These are phyloP conservation scores for Lymantria dispar DNA, from an alignment of 2,888 invertebrate genomes.

Conservation along the genomic window DNA sequence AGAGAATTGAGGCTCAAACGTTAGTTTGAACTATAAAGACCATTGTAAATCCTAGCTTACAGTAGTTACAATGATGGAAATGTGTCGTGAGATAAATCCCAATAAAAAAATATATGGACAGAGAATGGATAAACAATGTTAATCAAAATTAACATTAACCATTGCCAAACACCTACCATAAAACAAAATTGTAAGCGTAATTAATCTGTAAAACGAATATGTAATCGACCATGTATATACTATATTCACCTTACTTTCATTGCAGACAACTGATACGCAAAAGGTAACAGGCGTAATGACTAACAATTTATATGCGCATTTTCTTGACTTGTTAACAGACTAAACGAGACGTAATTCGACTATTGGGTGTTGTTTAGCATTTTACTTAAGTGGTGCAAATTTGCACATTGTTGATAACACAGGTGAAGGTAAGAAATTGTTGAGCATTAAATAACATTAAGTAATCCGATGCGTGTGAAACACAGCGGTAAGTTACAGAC, in stretches of 20 bases:
- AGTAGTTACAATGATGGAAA: too few relatives aligned
- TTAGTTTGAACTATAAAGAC: too few relatives aligned
- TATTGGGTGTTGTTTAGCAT: constrained; percentile 14
- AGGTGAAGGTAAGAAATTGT: constrained; percentile 10
- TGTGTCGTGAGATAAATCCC: too few relatives aligned
- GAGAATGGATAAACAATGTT: too few relatives aligned
- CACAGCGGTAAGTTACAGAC: constrained; percentile 49
- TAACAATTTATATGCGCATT: constrained; percentile 4
- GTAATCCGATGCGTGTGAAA: constrained; percentile 53
- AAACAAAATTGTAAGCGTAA: neutral
- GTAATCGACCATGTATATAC: too few relatives aligned
- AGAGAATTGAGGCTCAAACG: too few relatives aligned
- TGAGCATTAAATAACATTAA: constrained; percentile 39
- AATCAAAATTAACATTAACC: too few relatives aligned
- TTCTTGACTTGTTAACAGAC: constrained; percentile 19
- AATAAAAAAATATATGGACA: too few relatives aligned
- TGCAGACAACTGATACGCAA: neutral
- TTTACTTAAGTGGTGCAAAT: constrained; percentile 22
- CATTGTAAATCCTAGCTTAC: too few relatives aligned
- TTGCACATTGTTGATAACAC: constrained; percentile 21
- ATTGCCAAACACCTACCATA: neutral
- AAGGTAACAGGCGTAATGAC: neutral
- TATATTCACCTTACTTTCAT: neutral
- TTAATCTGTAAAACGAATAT: neutral
- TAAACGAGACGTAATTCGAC: constrained; percentile 16